These are phyloP conservation scores for Eolophus roseicapilla DNA, from an alignment of 2,113 vertebrate genomes.

Conservation along the genomic window DNA sequence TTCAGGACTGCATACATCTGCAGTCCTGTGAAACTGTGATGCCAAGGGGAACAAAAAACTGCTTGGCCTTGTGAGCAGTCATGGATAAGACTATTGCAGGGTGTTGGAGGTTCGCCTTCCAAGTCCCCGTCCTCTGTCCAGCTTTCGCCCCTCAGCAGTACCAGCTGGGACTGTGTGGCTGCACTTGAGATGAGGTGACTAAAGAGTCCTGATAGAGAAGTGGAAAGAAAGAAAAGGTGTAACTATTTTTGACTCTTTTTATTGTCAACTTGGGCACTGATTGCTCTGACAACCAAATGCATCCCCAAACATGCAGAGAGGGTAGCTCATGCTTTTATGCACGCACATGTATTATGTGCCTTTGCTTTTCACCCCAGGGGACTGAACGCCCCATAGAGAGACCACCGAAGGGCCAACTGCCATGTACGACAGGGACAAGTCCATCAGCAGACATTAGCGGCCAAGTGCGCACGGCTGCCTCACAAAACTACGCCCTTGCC, in stretches of 20 bases:
- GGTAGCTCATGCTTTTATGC: too few species aligned
- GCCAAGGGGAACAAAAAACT: background rate
- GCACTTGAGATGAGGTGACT: rapidly evolving
- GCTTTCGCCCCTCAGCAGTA: background rate
- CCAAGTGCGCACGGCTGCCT: background rate
- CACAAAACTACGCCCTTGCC: background rate
- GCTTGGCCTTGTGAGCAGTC: background rate
- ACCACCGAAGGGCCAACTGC: background rate
- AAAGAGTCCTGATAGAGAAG: background rate
- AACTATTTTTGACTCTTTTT: background rate
- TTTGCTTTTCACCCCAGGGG: background rate
- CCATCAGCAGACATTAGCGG: background rate
- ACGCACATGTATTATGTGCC: rapidly evolving
- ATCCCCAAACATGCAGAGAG: rapidly evolving
- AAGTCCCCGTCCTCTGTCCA: background rate
- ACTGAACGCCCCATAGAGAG: rapidly evolving
- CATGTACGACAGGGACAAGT: background rate
- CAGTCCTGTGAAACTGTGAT: background rate
- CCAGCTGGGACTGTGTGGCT: rapidly evolving
- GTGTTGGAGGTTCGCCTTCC: background rate
- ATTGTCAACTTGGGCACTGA: rapidly evolving
- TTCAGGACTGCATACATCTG: background rate
- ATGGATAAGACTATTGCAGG: background rate
- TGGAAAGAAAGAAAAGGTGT: background rate
- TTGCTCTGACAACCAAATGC: rapidly evolving